phyloP scores from a whole-genome alignment of 2,797 vertebrate species.

The Epinephelus coioides region DNA sequence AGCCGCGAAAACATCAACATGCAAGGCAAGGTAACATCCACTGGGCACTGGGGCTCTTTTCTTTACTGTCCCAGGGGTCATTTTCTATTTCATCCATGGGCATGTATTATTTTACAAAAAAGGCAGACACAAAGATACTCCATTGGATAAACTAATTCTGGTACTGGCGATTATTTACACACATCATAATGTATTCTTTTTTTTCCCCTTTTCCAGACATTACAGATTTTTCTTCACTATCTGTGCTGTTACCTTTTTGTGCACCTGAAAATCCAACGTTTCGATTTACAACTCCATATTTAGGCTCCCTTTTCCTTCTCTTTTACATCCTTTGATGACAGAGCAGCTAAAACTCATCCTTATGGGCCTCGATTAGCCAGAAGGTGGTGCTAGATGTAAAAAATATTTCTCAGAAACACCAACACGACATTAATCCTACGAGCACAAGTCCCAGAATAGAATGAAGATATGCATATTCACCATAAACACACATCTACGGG shows the following conservation, averaged over 20 bases:
- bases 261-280: constrained; percentile 43
- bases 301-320: not conserved
- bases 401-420: constrained; percentile 53
- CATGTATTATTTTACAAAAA: constrained; percentile 63
- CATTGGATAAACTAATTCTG: constrained; percentile 57
- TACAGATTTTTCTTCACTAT: constrained; percentile 30
- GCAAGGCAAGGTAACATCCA: constrained; percentile 58
- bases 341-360: constrained; percentile 31
- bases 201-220: constrained; percentile 35
- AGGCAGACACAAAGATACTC: constrained; percentile 64
- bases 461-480: constrained; percentile 64
- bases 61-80: constrained; percentile 22
- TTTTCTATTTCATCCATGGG: constrained; percentile 40
- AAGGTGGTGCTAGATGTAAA: constrained; percentile 53
- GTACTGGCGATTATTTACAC: constrained; percentile 69
- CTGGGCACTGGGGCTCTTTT: constrained; percentile 33
- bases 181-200: constrained; percentile 23
- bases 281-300: constrained; percentile 19
- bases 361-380: constrained; percentile 26
- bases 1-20: constrained; percentile 62
- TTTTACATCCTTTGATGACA: constrained; percentile 28
- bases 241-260: constrained; percentile 55
- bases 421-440: constrained; percentile 54
- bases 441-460: constrained; percentile 58
- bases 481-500: constrained; percentile 53